phyloP scores from a whole-genome alignment of 2,797 vertebrate species.

The Thunnus albacares region DNA sequence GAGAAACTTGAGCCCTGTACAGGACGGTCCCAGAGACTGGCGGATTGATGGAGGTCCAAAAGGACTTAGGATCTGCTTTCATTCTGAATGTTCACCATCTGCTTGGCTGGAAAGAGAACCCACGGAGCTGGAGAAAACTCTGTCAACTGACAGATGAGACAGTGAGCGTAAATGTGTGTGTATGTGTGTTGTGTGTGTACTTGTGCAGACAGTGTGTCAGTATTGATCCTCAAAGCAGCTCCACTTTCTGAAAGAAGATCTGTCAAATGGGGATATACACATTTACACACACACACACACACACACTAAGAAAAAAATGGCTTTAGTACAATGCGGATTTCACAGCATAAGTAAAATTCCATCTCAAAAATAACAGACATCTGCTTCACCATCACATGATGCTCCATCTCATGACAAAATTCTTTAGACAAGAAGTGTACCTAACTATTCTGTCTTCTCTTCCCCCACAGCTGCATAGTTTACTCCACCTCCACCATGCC shows the following conservation, averaged over 20 bases:
- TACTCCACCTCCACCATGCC: constrained; percentile 42
- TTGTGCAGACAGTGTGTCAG: constrained; percentile 68
- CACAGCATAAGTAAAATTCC: constrained; percentile 36
- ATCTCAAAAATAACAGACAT: constrained; percentile 53
- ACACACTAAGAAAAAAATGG: constrained; percentile 25
- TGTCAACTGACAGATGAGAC: constrained; percentile 83
- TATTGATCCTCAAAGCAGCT: constrained; percentile 83
- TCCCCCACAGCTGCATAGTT: constrained; percentile 53
- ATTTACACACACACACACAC: constrained; percentile 48
- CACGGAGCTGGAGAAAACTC: constrained; percentile 73
- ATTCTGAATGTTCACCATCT: constrained; percentile 84
- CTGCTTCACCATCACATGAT: constrained; percentile 61
- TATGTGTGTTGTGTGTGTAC: constrained; percentile 42
- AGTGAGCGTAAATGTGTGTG: constrained; percentile 57
- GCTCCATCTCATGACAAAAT: not conserved
- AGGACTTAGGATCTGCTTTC: constrained; percentile 83
- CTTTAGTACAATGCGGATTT: constrained; percentile 39
- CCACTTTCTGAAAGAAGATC: constrained; percentile 79
- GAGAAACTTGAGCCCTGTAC: constrained; percentile 70
- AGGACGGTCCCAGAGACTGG: constrained; percentile 69
- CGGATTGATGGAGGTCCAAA: constrained; percentile 79
- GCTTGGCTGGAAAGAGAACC: constrained; percentile 77
- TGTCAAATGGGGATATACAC: constrained; percentile 73
- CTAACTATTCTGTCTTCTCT: constrained; percentile 16
- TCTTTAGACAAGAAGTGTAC: constrained; percentile 11